phyloP scores from a whole-genome alignment of 2,797 vertebrate genomes.

The Hafferia zeledoni region DNA sequence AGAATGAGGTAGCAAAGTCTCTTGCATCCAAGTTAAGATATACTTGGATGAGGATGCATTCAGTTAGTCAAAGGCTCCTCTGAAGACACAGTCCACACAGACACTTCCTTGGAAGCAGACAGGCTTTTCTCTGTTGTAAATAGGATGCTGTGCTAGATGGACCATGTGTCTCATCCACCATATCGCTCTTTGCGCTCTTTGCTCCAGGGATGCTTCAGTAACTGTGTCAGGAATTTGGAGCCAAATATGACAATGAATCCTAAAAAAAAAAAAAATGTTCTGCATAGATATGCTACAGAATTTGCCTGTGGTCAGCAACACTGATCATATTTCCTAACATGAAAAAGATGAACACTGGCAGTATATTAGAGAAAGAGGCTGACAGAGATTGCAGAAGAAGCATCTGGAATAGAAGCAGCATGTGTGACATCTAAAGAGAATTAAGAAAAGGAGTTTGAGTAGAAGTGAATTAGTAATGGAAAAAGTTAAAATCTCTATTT shows the following conservation, averaged over 20 bases:
- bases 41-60: neutral
- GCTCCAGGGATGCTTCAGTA: neutral
- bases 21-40: neutral
- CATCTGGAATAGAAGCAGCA: neutral
- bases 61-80: neutral
- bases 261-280: neutral
- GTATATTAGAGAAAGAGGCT: neutral
- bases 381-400: neutral
- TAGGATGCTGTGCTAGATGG: slow-evolving; percentile 12
- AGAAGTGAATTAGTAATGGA: neutral
- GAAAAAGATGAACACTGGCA: neutral
- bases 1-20: neutral
- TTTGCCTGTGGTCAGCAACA: neutral
- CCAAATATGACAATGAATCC: neutral
- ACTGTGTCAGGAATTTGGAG: neutral
- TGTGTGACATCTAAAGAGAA: neutral
- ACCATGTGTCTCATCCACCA: neutral
- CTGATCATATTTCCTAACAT: neutral
- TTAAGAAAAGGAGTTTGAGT: neutral
- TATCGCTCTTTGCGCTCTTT: neutral
- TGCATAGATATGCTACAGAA: neutral
- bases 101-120: neutral
- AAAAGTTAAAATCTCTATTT: neutral
- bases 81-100: neutral
- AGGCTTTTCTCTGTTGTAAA: neutral